Evolutionary conservation across 2,113 vertebrate genomes (phyloP), one percentile per base, ranked within the genome.

Genomic region (Limnothrissa miodon): DNA sequence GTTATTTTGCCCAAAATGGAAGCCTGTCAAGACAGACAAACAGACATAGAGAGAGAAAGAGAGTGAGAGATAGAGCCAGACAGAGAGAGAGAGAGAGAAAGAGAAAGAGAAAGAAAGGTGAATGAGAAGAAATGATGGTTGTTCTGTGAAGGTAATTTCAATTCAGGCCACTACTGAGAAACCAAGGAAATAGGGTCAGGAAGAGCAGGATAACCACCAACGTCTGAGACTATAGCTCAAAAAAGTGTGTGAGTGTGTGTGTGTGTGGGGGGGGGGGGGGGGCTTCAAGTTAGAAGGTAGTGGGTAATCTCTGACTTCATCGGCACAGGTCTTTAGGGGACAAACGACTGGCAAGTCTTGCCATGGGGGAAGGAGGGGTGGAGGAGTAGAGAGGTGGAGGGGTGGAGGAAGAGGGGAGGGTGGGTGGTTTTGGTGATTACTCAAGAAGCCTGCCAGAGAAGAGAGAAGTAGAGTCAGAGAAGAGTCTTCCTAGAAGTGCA

Each of bases 1-100:
- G 92, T 94, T 91, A 95, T 90, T 92, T 91, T 96, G 90, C 93
- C 90, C 90, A 93, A 89, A 91, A 96, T 90, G 90, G 91, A 93
- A 19, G 91, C 93, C 94, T 95, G 92, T 90, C 83, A 44, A 86
- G 88, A 95, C 83, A 91, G 91, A 93, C 80, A 87, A 15, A 78
- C 21, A 25, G 84, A 84, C 82, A 87, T 6, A 79, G 6, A 29
- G n/a, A 10, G 9, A 29, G 25, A 29, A 7, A 70, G 29, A 36
- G 11, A 70, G 29, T 15, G 29, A 33, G 62, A 8, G 25, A 33
- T 7, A 33, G 62, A 70, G 8, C 0, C 1, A 70, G 62, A 33
- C 25, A 33, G 7, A 29, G 25, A 33, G 1, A 15, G 62, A 70
- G 62, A 33, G 62, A 66, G 62, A 9, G 62, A 66, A 13, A 70